Conservation (phyloP, 2,797 vertebrate genomes). For the Cichlasoma orientale region DNA sequence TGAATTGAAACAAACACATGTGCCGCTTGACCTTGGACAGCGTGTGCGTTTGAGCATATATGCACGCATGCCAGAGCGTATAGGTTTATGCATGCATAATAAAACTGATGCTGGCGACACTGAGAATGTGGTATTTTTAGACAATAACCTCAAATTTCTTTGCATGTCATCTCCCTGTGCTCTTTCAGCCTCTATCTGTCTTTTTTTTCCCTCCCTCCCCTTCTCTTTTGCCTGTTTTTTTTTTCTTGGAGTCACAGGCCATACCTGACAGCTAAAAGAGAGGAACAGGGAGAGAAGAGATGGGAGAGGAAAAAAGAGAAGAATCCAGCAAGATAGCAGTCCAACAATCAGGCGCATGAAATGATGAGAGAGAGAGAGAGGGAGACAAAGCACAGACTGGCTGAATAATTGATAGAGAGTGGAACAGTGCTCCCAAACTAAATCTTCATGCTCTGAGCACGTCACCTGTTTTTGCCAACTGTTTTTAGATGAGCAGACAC, state of each 20-base stretch:
- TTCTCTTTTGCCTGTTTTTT: slow-evolving; percentile 25
- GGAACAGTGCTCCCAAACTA: slow-evolving; percentile 45
- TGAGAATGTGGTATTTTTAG: slow-evolving; percentile 65
- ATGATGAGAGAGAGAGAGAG: slow-evolving; percentile 49
- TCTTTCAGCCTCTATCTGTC: slow-evolving; percentile 46
- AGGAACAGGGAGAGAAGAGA: slow-evolving; percentile 1
- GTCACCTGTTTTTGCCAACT: slow-evolving; percentile 62
- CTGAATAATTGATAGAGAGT: slow-evolving; percentile 75
- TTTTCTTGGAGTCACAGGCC: slow-evolving; percentile 35
- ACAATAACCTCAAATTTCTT: slow-evolving; percentile 55
- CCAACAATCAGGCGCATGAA: slow-evolving; percentile 61
- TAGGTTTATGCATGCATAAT: slow-evolving; percentile 53
- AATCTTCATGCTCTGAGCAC: slow-evolving; percentile 55
- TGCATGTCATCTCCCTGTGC: slow-evolving; percentile 28
- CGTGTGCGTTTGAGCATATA: not conserved
- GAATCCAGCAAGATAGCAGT: slow-evolving; percentile 46
- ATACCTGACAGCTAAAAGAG: slow-evolving; percentile 56
- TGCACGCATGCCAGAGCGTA: not conserved
- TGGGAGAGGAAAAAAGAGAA: not conserved
- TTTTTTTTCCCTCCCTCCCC: not conserved
- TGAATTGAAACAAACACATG: slow-evolving; percentile 52
- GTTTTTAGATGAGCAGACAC: slow-evolving; percentile 45
- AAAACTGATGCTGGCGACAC: slow-evolving; percentile 52
- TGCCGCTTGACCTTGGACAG: slow-evolving; percentile 66
- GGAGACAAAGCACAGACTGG: slow-evolving; percentile 41